Evolutionary conservation across 2,797 vertebrate genomes (phyloP).

Genomic region (Pseudochirops cupreus): DNA sequence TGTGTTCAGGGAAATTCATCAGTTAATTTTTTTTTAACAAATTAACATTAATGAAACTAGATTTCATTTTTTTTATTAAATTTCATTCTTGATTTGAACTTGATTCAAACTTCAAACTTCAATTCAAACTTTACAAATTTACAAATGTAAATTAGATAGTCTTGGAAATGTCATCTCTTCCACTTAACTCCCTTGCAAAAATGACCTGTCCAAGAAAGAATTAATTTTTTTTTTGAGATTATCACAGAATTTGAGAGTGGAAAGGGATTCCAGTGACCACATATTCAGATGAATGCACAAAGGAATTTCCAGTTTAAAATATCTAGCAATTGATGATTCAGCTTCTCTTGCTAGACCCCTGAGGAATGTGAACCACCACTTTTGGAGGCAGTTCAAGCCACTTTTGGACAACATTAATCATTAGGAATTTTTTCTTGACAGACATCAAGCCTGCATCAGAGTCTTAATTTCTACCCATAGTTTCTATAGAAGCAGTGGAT

Average conservation of each 20-base stretch:
- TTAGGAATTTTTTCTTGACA: not conserved
- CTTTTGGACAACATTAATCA: not conserved
- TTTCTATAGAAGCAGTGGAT: not conserved
- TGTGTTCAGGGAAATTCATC: constrained; percentile 56
- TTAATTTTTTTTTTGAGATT: not conserved
- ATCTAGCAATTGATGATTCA: not conserved
- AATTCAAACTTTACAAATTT: too few relatives aligned
- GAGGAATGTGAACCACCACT: not conserved
- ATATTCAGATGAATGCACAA: not conserved
- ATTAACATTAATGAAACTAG: constrained; percentile 56
- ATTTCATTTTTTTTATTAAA: not conserved
- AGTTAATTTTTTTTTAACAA: constrained; percentile 45
- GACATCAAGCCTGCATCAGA: not conserved
- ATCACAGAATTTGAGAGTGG: not conserved
- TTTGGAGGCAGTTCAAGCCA: not conserved
- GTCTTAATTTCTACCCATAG: not conserved
- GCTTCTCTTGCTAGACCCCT: not conserved
- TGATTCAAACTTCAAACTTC: not conserved
- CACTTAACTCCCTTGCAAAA: not conserved
- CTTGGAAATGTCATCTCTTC: not conserved
- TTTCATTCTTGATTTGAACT: not conserved
- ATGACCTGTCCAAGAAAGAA: not conserved
- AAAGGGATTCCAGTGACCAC: not conserved
- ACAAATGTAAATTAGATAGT: not conserved
- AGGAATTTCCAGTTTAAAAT: not conserved